Evolutionary conservation across 2,888 invertebrate species (phyloP), one percentile per base, ranked within the genome.

Genomic region (Listrodromus nycthemerus): DNA sequence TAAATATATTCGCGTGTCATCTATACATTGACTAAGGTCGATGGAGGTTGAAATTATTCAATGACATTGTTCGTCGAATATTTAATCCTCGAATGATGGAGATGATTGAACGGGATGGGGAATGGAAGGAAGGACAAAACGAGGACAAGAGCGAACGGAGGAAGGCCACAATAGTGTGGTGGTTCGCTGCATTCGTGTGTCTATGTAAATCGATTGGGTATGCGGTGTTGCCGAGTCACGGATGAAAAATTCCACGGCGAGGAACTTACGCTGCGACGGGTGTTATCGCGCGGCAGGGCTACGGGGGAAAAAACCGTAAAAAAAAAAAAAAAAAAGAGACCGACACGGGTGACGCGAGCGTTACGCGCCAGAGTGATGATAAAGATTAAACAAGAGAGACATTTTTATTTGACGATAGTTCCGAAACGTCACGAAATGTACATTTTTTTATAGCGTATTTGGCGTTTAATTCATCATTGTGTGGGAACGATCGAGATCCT

Each of bases 151-250:
- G 71, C 50, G 21, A 7, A 27, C 27, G 30, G 58, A 41, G 73
- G 55, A 65, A 65, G 10, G 58, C 71, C 76, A 76, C 61, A 83
- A 82, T 73, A 70, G 78, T 80, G 82, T 81, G 84, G 83, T 80
- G 82, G 73, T 70, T 75, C 63, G 79, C 80, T 80, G 82, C 84
- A 87, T 86, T 73, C 80, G 85, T 84, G 81, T 87, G 87, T 86
- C 86, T 86, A 88, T 88, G 88, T 86, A 86, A 89, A 88, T 88
- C 88, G 89, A 88, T 89, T 86, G 87, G 85, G 83, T 82, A 81
- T 80, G 86, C 87, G 83, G 84, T 77, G 87, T 88, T 89, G 89
- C 87, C 88, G 84, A 77, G 84, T 88, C 85, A 82, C 83, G 84
- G 79, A 24, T 87, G 84, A 87, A 88, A 88, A 88, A 87, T 86